phyloP scores from a whole-genome alignment of 2,888 invertebrate genomes.

The Leptinotarsa juncta region DNA sequence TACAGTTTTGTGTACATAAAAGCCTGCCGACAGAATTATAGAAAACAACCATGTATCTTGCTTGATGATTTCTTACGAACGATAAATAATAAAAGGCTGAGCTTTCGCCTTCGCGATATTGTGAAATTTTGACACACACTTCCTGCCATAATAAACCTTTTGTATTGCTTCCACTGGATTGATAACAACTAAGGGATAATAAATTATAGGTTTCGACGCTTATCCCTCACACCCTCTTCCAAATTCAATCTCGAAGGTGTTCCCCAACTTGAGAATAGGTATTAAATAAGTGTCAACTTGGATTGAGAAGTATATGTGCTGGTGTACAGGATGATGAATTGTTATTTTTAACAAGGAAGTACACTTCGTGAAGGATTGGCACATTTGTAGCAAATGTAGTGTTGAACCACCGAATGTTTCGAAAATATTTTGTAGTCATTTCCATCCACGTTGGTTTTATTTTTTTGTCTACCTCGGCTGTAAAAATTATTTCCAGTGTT shows the following conservation, averaged over 20 bases:
- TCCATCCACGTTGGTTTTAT: too few species aligned
- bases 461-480: too few species aligned
- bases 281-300: conserved; percentile 12
- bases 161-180: conserved; percentile 3
- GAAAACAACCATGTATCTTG: not conserved
- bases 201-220: conserved; percentile 7
- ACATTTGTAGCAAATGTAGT: too few species aligned
- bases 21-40: too few species aligned
- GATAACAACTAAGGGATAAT: conserved; percentile 5
- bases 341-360: not conserved
- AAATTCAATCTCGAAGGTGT: conserved; percentile 5
- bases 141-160: conserved; percentile 6
- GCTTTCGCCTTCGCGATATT: conserved; percentile 13
- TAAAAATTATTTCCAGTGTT: too few species aligned
- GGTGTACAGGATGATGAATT: conserved; percentile 1
- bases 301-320: not conserved
- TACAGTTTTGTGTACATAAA: too few species aligned
- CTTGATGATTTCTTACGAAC: not conserved
- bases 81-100: conserved; percentile 12
- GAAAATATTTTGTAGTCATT: too few species aligned
- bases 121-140: conserved; percentile 6
- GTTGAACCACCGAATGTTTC: too few species aligned
- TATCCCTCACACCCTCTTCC: not conserved
- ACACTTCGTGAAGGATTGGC: not conserved
- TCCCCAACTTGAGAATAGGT: not conserved